Evolutionary conservation across 2,113 vertebrate genomes (phyloP), one percentile per base, ranked within the genome.

Genomic region (Nicator chloris): DNA sequence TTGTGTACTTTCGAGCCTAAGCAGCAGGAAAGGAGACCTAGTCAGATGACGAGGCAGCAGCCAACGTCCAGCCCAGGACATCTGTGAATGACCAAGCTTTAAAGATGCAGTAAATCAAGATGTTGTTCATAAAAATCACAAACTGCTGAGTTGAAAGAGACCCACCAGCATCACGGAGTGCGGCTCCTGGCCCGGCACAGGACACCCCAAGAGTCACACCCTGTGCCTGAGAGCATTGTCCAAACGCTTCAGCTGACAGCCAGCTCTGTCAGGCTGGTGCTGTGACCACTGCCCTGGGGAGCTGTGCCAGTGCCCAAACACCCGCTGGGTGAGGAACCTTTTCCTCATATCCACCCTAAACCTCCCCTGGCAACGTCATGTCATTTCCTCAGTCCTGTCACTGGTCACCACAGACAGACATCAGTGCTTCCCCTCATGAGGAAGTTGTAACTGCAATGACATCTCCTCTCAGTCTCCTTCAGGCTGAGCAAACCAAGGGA

Each of bases 141-240:
- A 64, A 23, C 30, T 13, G 19, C 33, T 12, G 44, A 45, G 39
- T 5, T n/a, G 28, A 37, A 66, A 59, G 44, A 30, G 37, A 57
- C 0, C 6, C 33, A 11, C 28, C 13, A 20, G 44, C 33, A 30
- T 39, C 5, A 20, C 3, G 15, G 15, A 20, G 18, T 16, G 1
- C 27, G 3, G 6, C 37, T 50, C 27, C 23, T 19, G 19, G 23
- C 37, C 44, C 37, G n/a, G 28, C 45, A 10, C 28, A n/a, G 44
- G 15, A 20, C 68, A 13, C 3, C 23, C 23, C 27, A 5, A 4
- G 2, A 37, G 11, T 51, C 10, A 11, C 37, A 11, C 7, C 10
- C 0, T 6, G 27, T 23, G 44, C 33, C 0, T 8, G 18, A 18
- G 22, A 28, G 44, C 33, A 7, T 7, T 37, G 28, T 14, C 44